Conservation (phyloP, 2,113 vertebrate genomes). For the Electrona antarctica region DNA sequence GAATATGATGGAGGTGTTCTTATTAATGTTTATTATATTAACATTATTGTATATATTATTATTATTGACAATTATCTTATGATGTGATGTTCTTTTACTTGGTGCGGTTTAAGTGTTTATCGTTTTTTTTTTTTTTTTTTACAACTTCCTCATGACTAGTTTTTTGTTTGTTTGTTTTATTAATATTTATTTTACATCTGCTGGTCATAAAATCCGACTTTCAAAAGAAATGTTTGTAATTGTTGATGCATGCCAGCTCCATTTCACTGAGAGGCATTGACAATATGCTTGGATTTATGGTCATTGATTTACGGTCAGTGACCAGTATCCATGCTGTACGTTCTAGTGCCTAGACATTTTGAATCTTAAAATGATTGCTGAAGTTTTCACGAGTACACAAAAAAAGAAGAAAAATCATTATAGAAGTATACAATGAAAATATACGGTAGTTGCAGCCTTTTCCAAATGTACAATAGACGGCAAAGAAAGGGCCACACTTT, state of each 20-base stretch:
- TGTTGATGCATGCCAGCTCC: constrained; percentile 73
- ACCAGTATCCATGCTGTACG: constrained; percentile 61
- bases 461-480: constrained; percentile 22
- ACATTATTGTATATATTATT: constrained; percentile 82
- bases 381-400: constrained; percentile 65
- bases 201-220: constrained; percentile 64
- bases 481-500: constrained; percentile 23
- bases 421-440: too few species aligned
- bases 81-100: constrained; percentile 82
- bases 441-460: constrained; percentile 44
- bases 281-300: constrained; percentile 62
- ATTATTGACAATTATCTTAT: constrained; percentile 83
- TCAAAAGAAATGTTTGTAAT: constrained; percentile 51
- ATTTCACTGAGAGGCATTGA: constrained; percentile 72
- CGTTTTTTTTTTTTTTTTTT: constrained; percentile 76
- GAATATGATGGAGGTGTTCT: constrained; percentile 83
- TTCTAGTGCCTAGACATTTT: constrained; percentile 70
- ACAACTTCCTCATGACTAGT: constrained; percentile 75
- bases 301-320: constrained; percentile 43
- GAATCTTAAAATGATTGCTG: constrained; percentile 64
- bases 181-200: constrained; percentile 56
- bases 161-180: constrained; percentile 30
- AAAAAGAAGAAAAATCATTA: constrained; percentile 4
- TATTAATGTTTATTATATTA: constrained; percentile 73
- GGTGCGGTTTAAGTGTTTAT: constrained; percentile 82